Conservation (phyloP, 1,140 invertebrate genomes). For the Musca vetustissima region DNA sequence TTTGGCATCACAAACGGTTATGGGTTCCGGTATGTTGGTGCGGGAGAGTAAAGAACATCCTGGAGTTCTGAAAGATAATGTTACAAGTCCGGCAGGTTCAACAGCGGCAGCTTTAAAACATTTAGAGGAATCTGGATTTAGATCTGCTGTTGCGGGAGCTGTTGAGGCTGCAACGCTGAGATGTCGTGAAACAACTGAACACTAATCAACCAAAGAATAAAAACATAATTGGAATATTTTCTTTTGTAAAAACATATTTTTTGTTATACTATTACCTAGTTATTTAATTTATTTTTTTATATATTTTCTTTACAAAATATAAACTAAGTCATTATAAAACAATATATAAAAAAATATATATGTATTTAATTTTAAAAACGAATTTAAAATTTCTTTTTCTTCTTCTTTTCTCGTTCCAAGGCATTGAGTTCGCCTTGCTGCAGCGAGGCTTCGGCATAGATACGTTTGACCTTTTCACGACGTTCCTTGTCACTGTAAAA, state of each 20-base stretch:
- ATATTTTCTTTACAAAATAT: background rate
- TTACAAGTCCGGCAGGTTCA: conserved; percentile 87
- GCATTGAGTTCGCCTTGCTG: conserved; percentile 84
- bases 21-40: conserved; percentile 85
- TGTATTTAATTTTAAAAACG: background rate
- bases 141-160: conserved; percentile 81
- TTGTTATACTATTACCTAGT: background rate
- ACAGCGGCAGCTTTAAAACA: conserved; percentile 85
- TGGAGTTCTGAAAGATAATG: conserved; percentile 81
- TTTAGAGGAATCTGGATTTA: conserved; percentile 79
- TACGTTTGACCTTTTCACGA: conserved; percentile 81
- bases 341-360: conserved; percentile 7
- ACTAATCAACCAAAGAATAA: conserved; percentile 28
- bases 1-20: conserved; percentile 86
- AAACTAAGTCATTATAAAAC: conserved; percentile 3
- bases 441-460: conserved; percentile 74
- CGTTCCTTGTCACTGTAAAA: conserved; percentile 68
- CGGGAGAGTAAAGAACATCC: conserved; percentile 76
- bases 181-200: conserved; percentile 58
- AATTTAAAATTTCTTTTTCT: conserved; percentile 49
- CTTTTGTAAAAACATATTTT: too few species aligned
- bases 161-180: conserved; percentile 78
- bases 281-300: conserved; percentile 18
- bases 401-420: conserved; percentile 64
- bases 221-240: conserved; percentile 7